Base-by-base conservation (phyloP, 2,113 vertebrate species). In the Pontoporia blainvillei region DNA sequence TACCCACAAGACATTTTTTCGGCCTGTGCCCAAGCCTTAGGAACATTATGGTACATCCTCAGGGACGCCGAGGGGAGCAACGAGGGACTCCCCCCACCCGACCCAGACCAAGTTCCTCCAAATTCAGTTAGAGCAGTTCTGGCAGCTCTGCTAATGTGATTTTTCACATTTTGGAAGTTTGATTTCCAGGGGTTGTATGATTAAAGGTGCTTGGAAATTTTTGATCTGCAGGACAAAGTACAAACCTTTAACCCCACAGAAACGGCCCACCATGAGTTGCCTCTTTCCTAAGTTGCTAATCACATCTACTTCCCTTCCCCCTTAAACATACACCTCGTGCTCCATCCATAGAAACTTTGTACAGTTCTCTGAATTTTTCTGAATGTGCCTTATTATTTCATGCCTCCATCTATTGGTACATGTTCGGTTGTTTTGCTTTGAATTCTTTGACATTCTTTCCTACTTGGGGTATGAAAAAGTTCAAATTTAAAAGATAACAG, bases 41-140 rank as follows among this genome's bases (percentile, higher is more conserved):
- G 31, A 61, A 14, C 39, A 8, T 36, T 29, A 6, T 5, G 2
- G 1, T 23, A 13, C 34, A 17, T 64, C 20, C 41, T 67, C 27
- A 13, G 25, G 25, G 18, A 46, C 17, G 23, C 31, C n/a, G 41
- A 25, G 71, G 23, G 36, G 41, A 82, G 34, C 39, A 36, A 75
- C 10, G 20, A 81, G 11, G 25, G 25, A 6, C 3, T 66, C 3
- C 13, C 25, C 0, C 15, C 0, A 52, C 52, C 52, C 0, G 5
- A 1, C 67, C 27, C 41, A 0, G 31, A 27, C 17, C 34, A 34
- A 31, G 8, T 20, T 29, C 46, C 54, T 76, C 15, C 8, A 59
- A 49, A 71, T 76, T 44, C n/a, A 62, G 18, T 34, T 66, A 52
- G 7, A 96, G 52, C 1, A 39, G 14, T 25, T 85, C 25, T 54